Evolutionary conservation across 2,113 vertebrate genomes (phyloP), one percentile per base, ranked within the genome.

Genomic region (Chelonoidis abingdonii): DNA sequence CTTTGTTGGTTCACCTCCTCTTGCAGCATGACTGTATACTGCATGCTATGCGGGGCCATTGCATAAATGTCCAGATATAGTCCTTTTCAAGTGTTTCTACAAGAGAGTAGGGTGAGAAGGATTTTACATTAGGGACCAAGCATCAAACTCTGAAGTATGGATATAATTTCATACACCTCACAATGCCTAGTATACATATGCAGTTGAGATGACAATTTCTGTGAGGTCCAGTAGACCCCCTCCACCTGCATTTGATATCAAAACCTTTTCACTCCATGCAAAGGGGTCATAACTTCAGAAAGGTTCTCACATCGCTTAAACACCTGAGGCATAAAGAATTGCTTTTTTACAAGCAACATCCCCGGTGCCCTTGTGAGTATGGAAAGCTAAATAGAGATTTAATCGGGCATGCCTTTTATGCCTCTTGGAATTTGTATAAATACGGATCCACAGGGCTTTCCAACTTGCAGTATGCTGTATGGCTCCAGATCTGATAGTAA

Each of bases 71-170:
- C 29, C 31, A 5, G 11, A 14, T 62, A 29, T 62, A 62, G 57
- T 29, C 57, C 29, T 31, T 62, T 62, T 31, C 62, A 65, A 17
- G 31, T 35, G 35, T 65, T 65, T 65, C 62, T 65, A 65, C 31
- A 44, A 47, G 29, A 3, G 0, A 14, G 88, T 69, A 6, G 29
- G 72, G 19, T 16, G 25, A 0, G 2, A 19, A 1, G 14, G 78
- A 89, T 65, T 65, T 65, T n/a, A 65, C 62, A n/a, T 17, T 31
- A 65, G 31, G 14, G 62, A 65, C 27, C 14, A 65, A 17, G 31
- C 62, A n/a, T 31, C 31, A 65, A 65, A 35, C 62, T 65, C 62
- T 62, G 29, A 62, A 62, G 29, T 35, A 62, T 65, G 62, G 41
- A 27, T 53, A 19, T 50, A 29, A 56, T 82, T 82, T 82, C n/a